These are phyloP conservation scores for Astatotilapia flaviijosephi DNA, from an alignment of 2,113 vertebrate genomes.

Conservation along the genomic window DNA sequence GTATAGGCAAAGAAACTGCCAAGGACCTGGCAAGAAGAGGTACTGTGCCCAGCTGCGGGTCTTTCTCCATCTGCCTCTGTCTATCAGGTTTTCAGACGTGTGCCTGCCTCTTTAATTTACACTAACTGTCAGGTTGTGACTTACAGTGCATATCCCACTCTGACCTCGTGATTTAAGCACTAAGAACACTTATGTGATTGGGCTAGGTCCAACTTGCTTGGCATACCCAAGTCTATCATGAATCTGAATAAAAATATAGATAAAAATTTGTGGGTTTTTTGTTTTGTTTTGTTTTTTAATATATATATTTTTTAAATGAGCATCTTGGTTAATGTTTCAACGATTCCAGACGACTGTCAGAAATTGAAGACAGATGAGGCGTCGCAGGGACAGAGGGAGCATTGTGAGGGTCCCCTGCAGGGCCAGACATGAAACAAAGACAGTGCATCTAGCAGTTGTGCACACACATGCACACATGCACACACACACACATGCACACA, in stretches of 20 bases:
- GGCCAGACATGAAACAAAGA: constrained; percentile 51
- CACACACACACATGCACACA: background rate
- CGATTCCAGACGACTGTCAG: background rate
- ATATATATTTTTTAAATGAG: background rate
- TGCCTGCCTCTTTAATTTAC: background rate
- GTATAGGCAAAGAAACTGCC: constrained; percentile 76
- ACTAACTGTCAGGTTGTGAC: background rate
- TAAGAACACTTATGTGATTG: background rate
- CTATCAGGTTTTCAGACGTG: background rate
- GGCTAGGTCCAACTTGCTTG: background rate
- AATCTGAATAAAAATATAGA: background rate
- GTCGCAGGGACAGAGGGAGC: constrained; percentile 45
- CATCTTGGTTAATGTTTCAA: background rate
- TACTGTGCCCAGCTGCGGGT: background rate
- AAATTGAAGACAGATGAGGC: constrained; percentile 30
- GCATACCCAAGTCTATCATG: background rate
- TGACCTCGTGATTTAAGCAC: background rate
- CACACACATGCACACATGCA: background rate
- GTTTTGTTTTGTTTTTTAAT: background rate
- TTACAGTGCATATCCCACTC: background rate
- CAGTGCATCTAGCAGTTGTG: background rate
- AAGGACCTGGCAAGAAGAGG: constrained; percentile 73
- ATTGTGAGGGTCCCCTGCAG: constrained; percentile 47
- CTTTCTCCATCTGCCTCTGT: background rate
- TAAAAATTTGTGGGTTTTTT: background rate